These are phyloP conservation scores for Bicyclus anynana DNA, from an alignment of 1,140 invertebrate species.

Conservation along the genomic window DNA sequence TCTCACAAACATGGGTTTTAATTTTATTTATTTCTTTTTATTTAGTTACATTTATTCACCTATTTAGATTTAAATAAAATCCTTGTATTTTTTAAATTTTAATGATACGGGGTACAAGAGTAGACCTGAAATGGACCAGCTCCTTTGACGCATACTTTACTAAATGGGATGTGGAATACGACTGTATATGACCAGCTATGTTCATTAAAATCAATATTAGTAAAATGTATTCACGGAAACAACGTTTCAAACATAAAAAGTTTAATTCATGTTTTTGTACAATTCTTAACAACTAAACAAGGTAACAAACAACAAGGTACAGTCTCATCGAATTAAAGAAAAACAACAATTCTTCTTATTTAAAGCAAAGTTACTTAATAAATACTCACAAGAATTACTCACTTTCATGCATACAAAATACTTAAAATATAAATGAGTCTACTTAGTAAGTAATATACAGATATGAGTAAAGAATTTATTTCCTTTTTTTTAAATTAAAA, in stretches of 20 bases:
- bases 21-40: no score
- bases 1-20: no score
- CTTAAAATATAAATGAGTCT: constrained; percentile 14
- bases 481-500: neutral
- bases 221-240: no score
- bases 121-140: no score
- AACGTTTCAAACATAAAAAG: constrained; percentile 33
- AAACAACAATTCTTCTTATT: constrained; percentile 17
- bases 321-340: constrained; percentile 38
- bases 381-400: constrained; percentile 15
- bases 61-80: no score
- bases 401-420: neutral
- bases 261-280: constrained; percentile 58
- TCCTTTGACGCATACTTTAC: no score
- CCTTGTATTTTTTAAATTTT: no score
- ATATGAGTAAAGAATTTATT: neutral
- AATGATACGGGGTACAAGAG: no score
- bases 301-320: constrained; percentile 19
- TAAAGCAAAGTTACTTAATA: constrained; percentile 17
- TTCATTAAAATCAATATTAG: no score
- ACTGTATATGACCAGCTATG: no score
- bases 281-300: constrained; percentile 47
- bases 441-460: constrained; percentile 1
- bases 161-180: no score
- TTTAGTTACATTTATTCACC: no score